These are phyloP conservation scores for Amyelois transitella DNA, from an alignment of 1,140 invertebrate species.

Conservation along the genomic window DNA sequence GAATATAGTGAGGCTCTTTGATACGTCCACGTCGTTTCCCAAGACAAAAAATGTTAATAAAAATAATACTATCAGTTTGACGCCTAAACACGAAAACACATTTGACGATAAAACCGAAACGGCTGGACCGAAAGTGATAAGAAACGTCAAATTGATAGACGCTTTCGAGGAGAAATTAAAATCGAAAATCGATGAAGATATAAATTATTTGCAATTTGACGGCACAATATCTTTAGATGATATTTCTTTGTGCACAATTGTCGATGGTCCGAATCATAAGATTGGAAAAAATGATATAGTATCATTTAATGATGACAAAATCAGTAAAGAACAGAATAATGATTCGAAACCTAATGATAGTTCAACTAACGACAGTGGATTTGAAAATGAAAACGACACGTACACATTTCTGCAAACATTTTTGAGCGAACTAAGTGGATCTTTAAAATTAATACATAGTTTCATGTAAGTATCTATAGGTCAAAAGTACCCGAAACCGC, in stretches of 20 bases:
- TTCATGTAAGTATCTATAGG: slow-evolving; percentile 50
- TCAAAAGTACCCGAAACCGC: too few species aligned
- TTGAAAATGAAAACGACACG: slow-evolving; percentile 19
- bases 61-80: not conserved
- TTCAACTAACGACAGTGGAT: slow-evolving; percentile 22
- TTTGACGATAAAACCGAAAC: not conserved
- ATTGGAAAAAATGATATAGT: slow-evolving; percentile 1
- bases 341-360: slow-evolving; percentile 8
- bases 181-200: not conserved
- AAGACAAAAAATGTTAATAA: not conserved
- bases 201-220: not conserved
- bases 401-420: slow-evolving; percentile 19
- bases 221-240: not conserved
- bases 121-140: slow-evolving; percentile 3
- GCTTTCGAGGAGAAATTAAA: slow-evolving; percentile 14
- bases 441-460: slow-evolving; percentile 22
- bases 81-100: slow-evolving; percentile 4
- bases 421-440: slow-evolving; percentile 18
- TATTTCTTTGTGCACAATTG: not conserved
- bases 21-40: not conserved
- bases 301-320: slow-evolving; percentile 1
- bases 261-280: slow-evolving; percentile 3
- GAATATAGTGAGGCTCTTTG: not conserved
- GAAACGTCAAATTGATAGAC: slow-evolving; percentile 12
- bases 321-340: not conserved